Conservation (phyloP, 1,140 invertebrate genomes). For the Vollenhovia emeryi region DNA sequence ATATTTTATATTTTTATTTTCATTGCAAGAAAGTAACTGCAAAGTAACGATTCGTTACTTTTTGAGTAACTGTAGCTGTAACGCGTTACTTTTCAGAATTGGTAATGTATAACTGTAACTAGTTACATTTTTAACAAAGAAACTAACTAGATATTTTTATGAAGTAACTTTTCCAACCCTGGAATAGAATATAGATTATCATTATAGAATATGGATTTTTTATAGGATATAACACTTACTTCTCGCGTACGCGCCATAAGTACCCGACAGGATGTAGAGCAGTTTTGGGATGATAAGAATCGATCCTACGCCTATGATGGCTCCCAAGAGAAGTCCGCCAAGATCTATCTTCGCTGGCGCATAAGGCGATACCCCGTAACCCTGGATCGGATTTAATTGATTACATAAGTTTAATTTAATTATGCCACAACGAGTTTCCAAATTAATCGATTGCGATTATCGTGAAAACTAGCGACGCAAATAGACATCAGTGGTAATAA, state of each 20-base stretch:
- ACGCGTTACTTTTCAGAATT: no score
- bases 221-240: constrained; percentile 85
- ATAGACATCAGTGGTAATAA: not conserved
- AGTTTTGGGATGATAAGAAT: constrained; percentile 92
- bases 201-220: constrained; percentile 11
- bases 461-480: not conserved
- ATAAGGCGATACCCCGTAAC: constrained; percentile 86
- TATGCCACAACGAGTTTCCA: not conserved
- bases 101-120: no score
- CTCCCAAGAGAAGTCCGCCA: constrained; percentile 92
- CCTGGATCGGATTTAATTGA: constrained; percentile 70
- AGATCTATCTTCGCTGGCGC: constrained; percentile 92
- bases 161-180: no score
- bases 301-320: constrained; percentile 91
- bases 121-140: no score
- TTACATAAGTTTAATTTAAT: constrained; percentile 32
- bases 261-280: constrained; percentile 89
- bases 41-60: no score
- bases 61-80: no score
- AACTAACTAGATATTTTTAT: no score
- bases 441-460: constrained; percentile 17
- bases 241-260: constrained; percentile 89
- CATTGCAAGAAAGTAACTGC: no score
- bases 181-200: no score
- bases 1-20: no score